Base-by-base conservation (phyloP, 2,888 invertebrate genomes). In the Macaria notata region DNA sequence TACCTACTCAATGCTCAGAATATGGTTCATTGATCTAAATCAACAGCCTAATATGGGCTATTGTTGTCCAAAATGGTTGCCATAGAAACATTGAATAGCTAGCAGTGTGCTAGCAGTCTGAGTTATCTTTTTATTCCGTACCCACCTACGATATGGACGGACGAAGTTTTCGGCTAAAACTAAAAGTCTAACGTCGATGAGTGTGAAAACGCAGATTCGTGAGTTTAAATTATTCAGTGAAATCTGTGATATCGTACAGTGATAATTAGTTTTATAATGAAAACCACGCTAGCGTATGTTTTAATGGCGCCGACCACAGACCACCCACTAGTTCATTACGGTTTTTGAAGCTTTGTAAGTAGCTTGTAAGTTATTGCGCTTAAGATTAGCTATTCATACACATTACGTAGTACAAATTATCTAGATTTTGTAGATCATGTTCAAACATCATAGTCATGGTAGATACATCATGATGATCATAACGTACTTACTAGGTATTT, bases 81-180 rank as follows among this genome's bases (percentile, higher is more conserved):
- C 73, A 85, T 87, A 64, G 86, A 69, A 84, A 89, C 84, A 89
- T 89, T 88, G 89, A 90, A 88, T 87, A 84, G 75, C 83, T 81
- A 19, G 19, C 19, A 19, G 19, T 19, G 19, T 19, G 19, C 19
- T 73, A 69, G 54, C 61, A 54, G 62, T 65, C 59, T 19, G 1
- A 19, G 67, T 63, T 59, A 55, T 64, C 64, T 66, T 69, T 65
- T 70, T 62, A 55, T 63, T 54, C 59, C 44, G 65, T 63, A 58
- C 56, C 50, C 64, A 61, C 66, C 56, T 65, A 61, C 52, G 49
- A 51, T 56, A 59, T 52, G 54, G 56, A 63, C 62, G 56, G 45
- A 36, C 44, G 19, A 44, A 61, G 55, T 49, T 54, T 53, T 52
- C n/a, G 19, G 29, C 36, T 39, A 59, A 50, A 49, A 53, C 49